Conservation (phyloP, 2,888 invertebrate genomes). For the Drosophila pseudotalamancana region DNA sequence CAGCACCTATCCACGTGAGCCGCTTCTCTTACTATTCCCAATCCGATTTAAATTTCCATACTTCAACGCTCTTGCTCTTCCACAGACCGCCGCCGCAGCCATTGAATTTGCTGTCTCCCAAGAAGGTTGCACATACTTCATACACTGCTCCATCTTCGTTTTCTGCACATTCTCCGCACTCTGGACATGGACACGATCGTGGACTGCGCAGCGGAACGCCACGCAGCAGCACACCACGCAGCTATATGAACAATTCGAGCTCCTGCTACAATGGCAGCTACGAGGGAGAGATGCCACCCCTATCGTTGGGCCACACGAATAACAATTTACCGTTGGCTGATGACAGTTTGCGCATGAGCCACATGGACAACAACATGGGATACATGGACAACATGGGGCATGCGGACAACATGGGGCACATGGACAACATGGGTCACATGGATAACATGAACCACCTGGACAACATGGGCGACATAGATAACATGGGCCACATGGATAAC, state of each 20-base stretch:
- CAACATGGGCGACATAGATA: background rate
- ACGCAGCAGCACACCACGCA: conserved; percentile 27
- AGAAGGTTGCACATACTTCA: too few relatives aligned
- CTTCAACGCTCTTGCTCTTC: background rate
- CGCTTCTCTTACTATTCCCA: too few relatives aligned
- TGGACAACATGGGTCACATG: background rate
- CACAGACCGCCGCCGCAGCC: background rate
- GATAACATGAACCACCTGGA: background rate
- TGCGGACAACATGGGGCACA: background rate
- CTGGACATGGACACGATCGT: conserved; percentile 4
- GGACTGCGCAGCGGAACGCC: conserved; percentile 26
- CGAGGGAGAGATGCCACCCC: conserved; percentile 65
- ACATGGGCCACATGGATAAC: background rate
- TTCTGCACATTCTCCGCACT: background rate
- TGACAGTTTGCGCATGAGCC: background rate
- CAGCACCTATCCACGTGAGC: conserved; percentile 12
- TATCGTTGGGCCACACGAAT: background rate
- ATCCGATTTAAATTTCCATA: background rate
- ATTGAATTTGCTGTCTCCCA: background rate
- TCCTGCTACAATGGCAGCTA: conserved; percentile 58
- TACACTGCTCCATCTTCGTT: too few relatives aligned
- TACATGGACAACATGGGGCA: too few relatives aligned
- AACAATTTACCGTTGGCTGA: background rate
- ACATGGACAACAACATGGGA: background rate
- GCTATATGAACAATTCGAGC: background rate